Evolutionary conservation across 2,888 invertebrate species (phyloP).

Genomic region (Nudaria mundana): DNA sequence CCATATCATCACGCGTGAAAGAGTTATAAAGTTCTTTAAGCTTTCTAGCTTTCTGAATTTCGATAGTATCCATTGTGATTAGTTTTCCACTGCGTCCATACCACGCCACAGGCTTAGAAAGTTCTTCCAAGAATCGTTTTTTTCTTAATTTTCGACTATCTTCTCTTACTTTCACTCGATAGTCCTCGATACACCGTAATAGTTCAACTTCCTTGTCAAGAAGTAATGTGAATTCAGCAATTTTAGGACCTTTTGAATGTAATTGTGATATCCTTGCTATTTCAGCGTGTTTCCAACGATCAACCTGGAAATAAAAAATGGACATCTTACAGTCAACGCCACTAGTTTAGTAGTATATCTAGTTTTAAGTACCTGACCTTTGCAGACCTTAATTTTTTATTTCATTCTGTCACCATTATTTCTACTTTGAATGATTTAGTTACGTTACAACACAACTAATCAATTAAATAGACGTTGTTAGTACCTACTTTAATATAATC

Average conservation of each 20-base stretch:
- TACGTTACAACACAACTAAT: too few relatives aligned
- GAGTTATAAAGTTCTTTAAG: conserved; percentile 87
- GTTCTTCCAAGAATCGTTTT: conserved; percentile 83
- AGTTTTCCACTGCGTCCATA: conserved; percentile 85
- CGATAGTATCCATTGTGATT: conserved; percentile 90
- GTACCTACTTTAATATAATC: too few relatives aligned
- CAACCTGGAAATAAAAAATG: conserved; percentile 63
- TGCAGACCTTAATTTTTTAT: too few relatives aligned
- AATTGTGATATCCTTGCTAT: conserved; percentile 82
- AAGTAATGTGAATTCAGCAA: conserved; percentile 85
- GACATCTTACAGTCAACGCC: not conserved
- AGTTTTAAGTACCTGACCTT: too few relatives aligned
- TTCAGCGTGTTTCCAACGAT: conserved; percentile 85
- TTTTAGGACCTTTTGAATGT: conserved; percentile 85
- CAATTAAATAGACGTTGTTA: too few relatives aligned
- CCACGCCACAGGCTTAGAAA: conserved; percentile 89
- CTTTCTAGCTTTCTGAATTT: conserved; percentile 89
- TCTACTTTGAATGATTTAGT: too few relatives aligned
- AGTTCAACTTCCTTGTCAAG: conserved; percentile 88
- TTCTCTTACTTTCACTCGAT: conserved; percentile 82
- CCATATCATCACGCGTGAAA: conserved; percentile 80
- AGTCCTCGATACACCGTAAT: conserved; percentile 85
- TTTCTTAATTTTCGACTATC: conserved; percentile 82
- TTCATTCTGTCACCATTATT: too few relatives aligned
- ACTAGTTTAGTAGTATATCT: not conserved